These are phyloP conservation scores for Abrostola tripartita DNA, from an alignment of 2,888 invertebrate species.

Conservation along the genomic window DNA sequence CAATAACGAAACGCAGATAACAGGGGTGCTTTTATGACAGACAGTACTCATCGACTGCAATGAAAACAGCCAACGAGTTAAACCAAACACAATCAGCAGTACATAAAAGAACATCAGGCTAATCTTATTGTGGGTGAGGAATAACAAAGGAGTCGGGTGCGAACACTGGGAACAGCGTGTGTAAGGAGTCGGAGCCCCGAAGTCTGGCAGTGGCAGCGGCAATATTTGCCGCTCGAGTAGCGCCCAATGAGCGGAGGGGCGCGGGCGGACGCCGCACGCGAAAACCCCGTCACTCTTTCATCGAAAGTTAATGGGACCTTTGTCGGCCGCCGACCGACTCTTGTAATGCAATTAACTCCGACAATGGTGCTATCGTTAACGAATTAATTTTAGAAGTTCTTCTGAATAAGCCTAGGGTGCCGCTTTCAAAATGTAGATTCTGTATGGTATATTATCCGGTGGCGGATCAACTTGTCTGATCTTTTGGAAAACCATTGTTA, in stretches of 20 bases:
- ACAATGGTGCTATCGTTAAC: constrained; percentile 84
- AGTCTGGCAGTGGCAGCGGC: constrained; percentile 80
- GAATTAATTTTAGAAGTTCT: constrained; percentile 82
- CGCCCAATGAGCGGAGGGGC: constrained; percentile 70
- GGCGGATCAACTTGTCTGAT: constrained; percentile 22
- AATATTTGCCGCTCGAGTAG: constrained; percentile 84
- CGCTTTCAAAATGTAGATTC: constrained; percentile 49
- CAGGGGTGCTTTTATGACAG: constrained; percentile 51
- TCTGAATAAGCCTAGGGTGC: constrained; percentile 57
- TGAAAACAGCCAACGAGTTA: constrained; percentile 78
- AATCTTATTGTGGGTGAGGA: constrained; percentile 79
- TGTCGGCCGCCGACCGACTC: constrained; percentile 81
- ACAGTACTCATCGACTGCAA: constrained; percentile 51
- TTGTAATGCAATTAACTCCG: constrained; percentile 87
- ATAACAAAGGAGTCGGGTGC: constrained; percentile 69
- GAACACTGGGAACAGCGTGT: constrained; percentile 50
- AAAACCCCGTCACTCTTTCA: constrained; percentile 78
- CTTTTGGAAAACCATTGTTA: constrained; percentile 4
- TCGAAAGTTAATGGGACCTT: constrained; percentile 86
- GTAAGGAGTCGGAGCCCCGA: constrained; percentile 72
- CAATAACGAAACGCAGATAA: constrained; percentile 35
- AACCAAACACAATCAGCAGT: constrained; percentile 77
- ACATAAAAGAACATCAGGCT: constrained; percentile 78
- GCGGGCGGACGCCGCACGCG: constrained; percentile 66
- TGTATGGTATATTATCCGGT: constrained; percentile 21